These are phyloP conservation scores for Nymphicus hollandicus DNA, from an alignment of 2,113 vertebrate genomes.

Conservation along the genomic window DNA sequence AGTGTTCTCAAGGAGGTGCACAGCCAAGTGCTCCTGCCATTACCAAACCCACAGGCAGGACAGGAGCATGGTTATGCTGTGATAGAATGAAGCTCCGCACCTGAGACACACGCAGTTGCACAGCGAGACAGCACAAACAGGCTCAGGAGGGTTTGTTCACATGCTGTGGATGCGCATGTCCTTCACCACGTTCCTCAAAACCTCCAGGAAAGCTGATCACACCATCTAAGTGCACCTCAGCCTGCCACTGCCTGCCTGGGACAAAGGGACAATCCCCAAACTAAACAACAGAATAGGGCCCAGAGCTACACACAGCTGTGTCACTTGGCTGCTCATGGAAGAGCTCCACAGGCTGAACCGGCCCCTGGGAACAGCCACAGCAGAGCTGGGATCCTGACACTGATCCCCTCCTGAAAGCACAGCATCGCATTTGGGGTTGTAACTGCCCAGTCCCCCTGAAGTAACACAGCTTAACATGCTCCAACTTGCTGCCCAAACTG, in stretches of 20 bases:
- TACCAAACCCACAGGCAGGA: neutral
- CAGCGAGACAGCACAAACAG: accelerated
- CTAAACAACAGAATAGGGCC: neutral
- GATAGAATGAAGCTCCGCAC: neutral
- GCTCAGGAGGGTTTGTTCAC: too few species aligned
- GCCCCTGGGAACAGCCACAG: too few species aligned
- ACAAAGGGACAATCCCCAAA: neutral
- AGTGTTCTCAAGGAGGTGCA: neutral
- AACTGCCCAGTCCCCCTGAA: neutral
- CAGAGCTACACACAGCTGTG: accelerated
- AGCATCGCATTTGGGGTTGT: neutral
- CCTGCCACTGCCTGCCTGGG: neutral
- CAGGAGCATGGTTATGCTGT: neutral
- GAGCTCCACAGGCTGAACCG: accelerated
- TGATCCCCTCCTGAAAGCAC: neutral
- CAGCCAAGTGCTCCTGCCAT: neutral
- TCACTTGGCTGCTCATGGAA: neutral
- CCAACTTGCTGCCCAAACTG: accelerated
- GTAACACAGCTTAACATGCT: neutral
- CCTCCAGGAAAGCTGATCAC: too few species aligned
- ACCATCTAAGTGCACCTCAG: accelerated
- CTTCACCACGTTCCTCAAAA: too few species aligned
- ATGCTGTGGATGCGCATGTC: neutral
- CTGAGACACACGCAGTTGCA: accelerated
- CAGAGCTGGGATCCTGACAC: too few species aligned